Conservation (phyloP, 2,888 invertebrate genomes). For the Diaphora mendica region DNA sequence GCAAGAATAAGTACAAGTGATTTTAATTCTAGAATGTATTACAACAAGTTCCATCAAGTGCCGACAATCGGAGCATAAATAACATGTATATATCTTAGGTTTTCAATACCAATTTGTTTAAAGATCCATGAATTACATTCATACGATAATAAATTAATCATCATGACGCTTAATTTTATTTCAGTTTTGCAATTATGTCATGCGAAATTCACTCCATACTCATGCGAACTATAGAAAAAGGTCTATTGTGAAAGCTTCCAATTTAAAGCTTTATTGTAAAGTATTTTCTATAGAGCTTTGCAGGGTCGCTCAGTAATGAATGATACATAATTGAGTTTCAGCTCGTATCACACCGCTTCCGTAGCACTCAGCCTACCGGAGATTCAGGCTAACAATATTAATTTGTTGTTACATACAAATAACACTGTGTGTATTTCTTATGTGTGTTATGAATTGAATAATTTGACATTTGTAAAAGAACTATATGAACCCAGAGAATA, state of each 20-base stretch:
- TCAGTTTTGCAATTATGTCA: neutral
- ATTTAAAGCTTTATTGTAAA: constrained; percentile 1
- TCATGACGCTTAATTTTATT: constrained; percentile 3
- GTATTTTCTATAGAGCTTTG: constrained; percentile 10
- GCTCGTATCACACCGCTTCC: constrained; percentile 32
- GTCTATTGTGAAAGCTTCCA: constrained; percentile 11
- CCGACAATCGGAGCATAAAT: no score
- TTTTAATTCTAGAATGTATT: no score
- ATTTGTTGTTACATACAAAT: constrained; percentile 4
- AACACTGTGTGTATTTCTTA: neutral
- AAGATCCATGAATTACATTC: neutral
- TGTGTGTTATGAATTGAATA: neutral
- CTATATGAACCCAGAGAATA: no score
- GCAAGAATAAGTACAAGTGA: no score
- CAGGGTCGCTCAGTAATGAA: constrained; percentile 38
- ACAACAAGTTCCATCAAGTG: no score
- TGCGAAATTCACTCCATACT: neutral
- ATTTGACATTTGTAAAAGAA: neutral
- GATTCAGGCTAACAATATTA: constrained; percentile 5
- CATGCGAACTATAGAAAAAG: neutral
- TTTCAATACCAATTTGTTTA: neutral
- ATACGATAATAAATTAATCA: neutral
- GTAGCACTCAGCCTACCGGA: constrained; percentile 6
- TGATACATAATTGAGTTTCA: constrained; percentile 47
- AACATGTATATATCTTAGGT: no score